Conservation (phyloP, 1,140 invertebrate species). For the Arion vulgaris region DNA sequence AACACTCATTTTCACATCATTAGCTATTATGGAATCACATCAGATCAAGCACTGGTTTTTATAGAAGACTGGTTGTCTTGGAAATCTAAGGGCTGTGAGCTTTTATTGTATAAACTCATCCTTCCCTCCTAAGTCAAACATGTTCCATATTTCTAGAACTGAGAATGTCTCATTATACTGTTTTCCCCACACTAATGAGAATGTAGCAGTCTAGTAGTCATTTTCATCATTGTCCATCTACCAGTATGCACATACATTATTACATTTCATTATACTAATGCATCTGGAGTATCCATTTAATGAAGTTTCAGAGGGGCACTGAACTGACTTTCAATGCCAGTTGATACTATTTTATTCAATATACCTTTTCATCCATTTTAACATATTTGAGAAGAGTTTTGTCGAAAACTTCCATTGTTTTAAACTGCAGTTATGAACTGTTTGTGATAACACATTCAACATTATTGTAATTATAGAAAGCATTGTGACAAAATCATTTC, state of each 20-base stretch:
- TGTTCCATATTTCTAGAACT: not conserved
- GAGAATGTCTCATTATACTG: no score
- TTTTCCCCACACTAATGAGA: no score
- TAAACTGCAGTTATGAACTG: not conserved
- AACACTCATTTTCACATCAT: conserved; percentile 22
- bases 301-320: no score
- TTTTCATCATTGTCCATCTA: no score
- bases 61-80: conserved; percentile 33
- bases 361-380: not conserved
- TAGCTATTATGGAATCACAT: conserved; percentile 21
- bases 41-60: conserved; percentile 30
- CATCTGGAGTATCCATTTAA: no score
- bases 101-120: not conserved
- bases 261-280: no score
- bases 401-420: conserved; percentile 35
- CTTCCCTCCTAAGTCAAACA: not conserved
- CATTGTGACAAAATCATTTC: conserved; percentile 38
- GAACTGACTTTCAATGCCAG: no score
- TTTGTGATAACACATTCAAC: conserved; percentile 41
- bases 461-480: conserved; percentile 34
- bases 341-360: no score
- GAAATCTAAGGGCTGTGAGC: conserved; percentile 40
- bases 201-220: no score
- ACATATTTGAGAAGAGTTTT: not conserved
- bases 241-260: no score